Evolutionary conservation across 2,113 vertebrate genomes (phyloP).

Genomic region (Callithrix jacchus): DNA sequence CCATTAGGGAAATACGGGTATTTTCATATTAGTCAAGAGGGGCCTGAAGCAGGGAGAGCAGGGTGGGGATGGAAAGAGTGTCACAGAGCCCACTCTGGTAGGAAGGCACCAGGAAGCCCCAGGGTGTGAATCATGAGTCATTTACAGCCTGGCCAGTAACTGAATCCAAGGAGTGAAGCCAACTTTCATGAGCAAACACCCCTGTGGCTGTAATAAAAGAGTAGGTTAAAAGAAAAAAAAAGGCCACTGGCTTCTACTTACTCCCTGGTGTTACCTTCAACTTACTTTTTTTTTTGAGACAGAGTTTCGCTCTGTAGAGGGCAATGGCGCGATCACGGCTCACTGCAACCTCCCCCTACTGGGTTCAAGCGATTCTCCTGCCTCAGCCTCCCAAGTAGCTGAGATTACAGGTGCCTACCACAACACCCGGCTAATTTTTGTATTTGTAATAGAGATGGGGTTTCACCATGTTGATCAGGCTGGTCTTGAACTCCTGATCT

Average conservation of each 20-base stretch:
- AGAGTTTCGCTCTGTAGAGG: no score
- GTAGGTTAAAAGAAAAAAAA: neutral
- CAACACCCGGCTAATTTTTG: no score
- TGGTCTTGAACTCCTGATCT: no score
- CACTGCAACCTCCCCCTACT: no score
- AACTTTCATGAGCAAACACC: slow-evolving; percentile 10
- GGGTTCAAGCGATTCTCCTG: no score
- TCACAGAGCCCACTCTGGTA: neutral
- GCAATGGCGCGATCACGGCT: no score
- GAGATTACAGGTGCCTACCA: no score
- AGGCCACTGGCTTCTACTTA: neutral
- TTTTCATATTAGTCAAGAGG: slow-evolving; percentile 10
- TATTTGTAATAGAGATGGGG: no score
- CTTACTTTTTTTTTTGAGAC: neutral
- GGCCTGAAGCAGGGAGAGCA: neutral
- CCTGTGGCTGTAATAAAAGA: slow-evolving; percentile 41
- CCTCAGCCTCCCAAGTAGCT: no score
- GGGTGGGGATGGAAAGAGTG: neutral
- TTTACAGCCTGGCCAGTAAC: neutral
- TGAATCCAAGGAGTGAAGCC: slow-evolving; percentile 39
- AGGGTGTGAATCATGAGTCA: slow-evolving; percentile 27
- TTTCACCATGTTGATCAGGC: no score
- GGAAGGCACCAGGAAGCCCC: neutral
- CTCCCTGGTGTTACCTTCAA: neutral
- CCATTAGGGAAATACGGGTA: neutral